Conservation (phyloP, 2,113 vertebrate species). For the Tragelaphus scriptus region DNA sequence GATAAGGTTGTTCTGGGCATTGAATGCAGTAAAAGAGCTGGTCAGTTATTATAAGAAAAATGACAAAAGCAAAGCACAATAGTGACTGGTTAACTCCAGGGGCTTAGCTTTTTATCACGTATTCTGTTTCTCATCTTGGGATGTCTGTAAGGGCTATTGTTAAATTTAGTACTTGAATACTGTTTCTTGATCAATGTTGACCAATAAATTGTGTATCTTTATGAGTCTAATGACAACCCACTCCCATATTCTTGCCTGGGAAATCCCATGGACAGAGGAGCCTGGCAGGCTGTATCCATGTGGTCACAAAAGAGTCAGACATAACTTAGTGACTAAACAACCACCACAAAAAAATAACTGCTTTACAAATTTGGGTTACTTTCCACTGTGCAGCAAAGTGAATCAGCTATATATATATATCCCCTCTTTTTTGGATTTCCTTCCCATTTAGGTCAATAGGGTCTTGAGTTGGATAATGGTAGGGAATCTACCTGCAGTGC, state of each 20-base stretch:
- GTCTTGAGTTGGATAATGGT: background rate
- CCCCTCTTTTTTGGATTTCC: background rate
- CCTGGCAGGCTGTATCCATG: background rate
- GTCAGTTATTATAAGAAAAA: background rate
- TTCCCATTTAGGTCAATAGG: background rate
- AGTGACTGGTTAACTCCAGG: background rate
- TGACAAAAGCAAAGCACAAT: background rate
- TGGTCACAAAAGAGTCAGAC: background rate
- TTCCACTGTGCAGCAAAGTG: background rate
- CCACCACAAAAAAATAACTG: background rate
- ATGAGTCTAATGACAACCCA: background rate
- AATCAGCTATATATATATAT: background rate
- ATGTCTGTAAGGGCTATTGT: background rate
- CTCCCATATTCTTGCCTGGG: background rate
- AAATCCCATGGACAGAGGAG: background rate
- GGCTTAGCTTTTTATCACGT: background rate
- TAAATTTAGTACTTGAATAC: background rate
- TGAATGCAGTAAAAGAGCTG: background rate
- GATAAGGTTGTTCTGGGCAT: background rate
- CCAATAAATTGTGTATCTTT: background rate
- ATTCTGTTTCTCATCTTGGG: background rate
- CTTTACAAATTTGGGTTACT: background rate
- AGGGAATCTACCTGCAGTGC: background rate
- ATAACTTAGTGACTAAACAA: background rate
- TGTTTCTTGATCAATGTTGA: background rate